Base-by-base conservation (phyloP, 2,888 invertebrate species). In the Gandaritis pyraliata region DNA sequence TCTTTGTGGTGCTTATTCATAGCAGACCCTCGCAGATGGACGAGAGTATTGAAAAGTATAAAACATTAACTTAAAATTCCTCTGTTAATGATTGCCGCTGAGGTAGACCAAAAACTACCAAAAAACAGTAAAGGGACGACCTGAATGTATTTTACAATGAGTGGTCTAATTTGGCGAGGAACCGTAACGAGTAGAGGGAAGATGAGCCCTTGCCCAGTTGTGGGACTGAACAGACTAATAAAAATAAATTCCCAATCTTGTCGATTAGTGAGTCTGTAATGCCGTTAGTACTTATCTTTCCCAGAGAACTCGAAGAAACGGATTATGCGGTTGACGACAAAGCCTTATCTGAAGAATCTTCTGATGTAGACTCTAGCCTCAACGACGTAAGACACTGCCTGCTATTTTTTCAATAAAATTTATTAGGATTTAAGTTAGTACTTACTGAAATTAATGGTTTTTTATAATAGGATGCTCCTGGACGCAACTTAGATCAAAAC, bases 261-360 rank as follows among this genome's bases (percentile, higher is more conserved):
- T 23, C 23, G 23, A 23, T 23, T 2, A 23, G 23, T 23, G 5
- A 23, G 23, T 23, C 1, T 23, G 6, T 23, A 6, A 3, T 23
- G 0, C 33, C 10, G 33, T 10, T 6, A 5, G 16, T 45, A 16
- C 16, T 43, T 13, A 49, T 43, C 23, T 38, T 29, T 15, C 18
- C 1, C 50, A 63, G 63, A 30, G 41, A 38, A 18, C n/a, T 50
- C 8, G 81, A 82, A 8, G 86, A 84, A 47, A 67, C 72, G 0
- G 87, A 84, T 39, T 85, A 85, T 57, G 83, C 80, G 30, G 74
- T 62, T 10, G 78, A 74, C 12, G 75, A 76, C 15, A 80, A 79
- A 61, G 55, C 70, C 0, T 69, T 66, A 2, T 71, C 70, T 12
- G 83, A 83, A 11, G 78, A 79, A 45, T 33, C 52, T 13, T 39